Evolutionary conservation across 2,888 invertebrate species (phyloP).

Genomic region (Microplitis deprimator): DNA sequence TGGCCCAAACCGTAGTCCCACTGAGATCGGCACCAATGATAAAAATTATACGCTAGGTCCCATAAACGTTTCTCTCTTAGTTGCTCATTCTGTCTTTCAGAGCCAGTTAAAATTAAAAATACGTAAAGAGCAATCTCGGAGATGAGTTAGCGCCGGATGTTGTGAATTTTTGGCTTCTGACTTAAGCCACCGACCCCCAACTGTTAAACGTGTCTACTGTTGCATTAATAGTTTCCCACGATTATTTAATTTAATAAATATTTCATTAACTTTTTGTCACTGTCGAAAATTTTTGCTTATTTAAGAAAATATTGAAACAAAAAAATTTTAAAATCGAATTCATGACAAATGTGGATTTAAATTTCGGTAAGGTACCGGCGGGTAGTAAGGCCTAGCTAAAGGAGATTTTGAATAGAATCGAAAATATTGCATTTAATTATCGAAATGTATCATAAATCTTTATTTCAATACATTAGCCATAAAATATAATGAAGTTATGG

Average conservation of each 20-base stretch:
- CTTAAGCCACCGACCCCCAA: constrained; percentile 36
- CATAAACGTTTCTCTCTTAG: constrained; percentile 62
- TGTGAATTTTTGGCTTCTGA: constrained; percentile 44
- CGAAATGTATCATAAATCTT: no score
- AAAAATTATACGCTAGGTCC: constrained; percentile 67
- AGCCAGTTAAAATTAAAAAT: constrained; percentile 69
- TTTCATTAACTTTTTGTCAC: constrained; percentile 24
- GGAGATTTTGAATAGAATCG: no score
- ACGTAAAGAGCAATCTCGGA: constrained; percentile 60
- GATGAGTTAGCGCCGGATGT: constrained; percentile 57
- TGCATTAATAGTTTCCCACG: constrained; percentile 23
- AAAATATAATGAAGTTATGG: no score
- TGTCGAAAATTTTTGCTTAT: constrained; percentile 14
- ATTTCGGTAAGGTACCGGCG: no score
- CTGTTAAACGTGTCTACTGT: constrained; percentile 8
- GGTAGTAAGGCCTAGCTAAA: no score
- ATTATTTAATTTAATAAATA: background rate
- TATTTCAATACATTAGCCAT: no score
- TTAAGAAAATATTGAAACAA: background rate
- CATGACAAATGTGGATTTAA: no score
- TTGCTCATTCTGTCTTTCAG: constrained; percentile 33
- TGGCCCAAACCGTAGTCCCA: constrained; percentile 53
- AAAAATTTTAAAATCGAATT: background rate
- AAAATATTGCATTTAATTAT: no score
- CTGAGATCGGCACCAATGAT: constrained; percentile 67